Conservation (phyloP, 2,797 vertebrate genomes). For the Pitangus sulphuratus region DNA sequence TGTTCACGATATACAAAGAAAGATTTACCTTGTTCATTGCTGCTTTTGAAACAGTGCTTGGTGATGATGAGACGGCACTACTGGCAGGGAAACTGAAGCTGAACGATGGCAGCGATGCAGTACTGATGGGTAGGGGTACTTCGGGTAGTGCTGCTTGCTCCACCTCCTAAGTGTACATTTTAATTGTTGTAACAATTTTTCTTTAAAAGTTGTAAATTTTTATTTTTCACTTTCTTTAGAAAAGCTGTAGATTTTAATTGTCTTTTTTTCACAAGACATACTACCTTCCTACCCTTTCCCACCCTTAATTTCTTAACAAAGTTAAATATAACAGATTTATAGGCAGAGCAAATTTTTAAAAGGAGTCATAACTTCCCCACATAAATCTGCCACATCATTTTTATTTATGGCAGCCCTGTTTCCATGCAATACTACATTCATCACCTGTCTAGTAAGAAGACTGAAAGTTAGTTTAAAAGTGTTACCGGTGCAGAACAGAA, state of each 20-base stretch:
- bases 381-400: not conserved
- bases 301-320: not conserved
- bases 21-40: conserved; percentile 75
- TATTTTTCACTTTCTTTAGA: not conserved
- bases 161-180: conserved; percentile 74
- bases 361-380: not conserved
- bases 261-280: not conserved
- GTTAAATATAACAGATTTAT: not conserved
- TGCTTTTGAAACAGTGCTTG: conserved; percentile 61
- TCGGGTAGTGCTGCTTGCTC: conserved; percentile 84
- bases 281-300: not conserved
- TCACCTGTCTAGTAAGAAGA: not conserved
- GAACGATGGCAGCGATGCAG: conserved; percentile 86
- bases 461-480: not conserved
- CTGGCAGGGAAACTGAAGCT: conserved; percentile 82
- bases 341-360: not conserved
- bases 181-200: not conserved
- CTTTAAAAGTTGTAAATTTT: not conserved
- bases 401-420: not conserved
- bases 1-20: not conserved
- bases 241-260: not conserved
- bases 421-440: rapidly evolving
- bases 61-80: conserved; percentile 60
- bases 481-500: not conserved
- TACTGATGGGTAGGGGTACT: conserved; percentile 88